These are phyloP conservation scores for Aythya baeri DNA, from an alignment of 2,113 vertebrate genomes.

Conservation along the genomic window DNA sequence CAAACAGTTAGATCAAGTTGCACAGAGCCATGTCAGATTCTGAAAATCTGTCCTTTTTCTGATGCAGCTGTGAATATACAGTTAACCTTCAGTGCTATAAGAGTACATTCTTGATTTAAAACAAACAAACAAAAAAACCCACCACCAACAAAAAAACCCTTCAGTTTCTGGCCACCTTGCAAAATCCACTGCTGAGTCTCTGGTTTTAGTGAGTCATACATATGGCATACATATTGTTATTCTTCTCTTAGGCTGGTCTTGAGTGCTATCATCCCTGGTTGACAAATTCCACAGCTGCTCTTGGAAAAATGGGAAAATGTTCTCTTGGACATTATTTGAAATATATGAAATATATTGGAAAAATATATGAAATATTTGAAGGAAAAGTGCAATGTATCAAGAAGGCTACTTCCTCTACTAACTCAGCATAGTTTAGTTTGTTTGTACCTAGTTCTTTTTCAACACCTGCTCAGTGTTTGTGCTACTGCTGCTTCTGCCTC, in stretches of 20 bases:
- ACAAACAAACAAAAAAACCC: neutral
- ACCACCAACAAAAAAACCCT: no score
- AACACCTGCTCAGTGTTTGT: neutral
- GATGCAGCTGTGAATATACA: neutral
- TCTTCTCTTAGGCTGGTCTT: neutral
- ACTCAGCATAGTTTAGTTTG: neutral
- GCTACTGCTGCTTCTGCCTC: neutral
- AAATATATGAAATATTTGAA: no score
- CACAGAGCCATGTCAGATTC: neutral
- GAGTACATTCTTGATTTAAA: no score
- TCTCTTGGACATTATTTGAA: neutral
- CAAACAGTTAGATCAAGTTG: neutral
- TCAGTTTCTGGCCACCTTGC: neutral
- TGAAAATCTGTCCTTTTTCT: neutral
- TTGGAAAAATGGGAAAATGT: neutral
- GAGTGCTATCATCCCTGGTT: neutral
- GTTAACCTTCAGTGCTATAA: neutral
- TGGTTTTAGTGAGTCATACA: neutral
- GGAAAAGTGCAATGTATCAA: neutral
- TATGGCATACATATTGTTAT: neutral
- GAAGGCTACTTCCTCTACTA: neutral
- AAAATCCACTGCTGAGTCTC: neutral
- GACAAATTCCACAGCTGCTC: neutral
- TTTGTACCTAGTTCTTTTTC: neutral
- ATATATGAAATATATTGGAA: no score